Conservation (phyloP, 2,113 vertebrate genomes). For the Probosciger aterrimus region DNA sequence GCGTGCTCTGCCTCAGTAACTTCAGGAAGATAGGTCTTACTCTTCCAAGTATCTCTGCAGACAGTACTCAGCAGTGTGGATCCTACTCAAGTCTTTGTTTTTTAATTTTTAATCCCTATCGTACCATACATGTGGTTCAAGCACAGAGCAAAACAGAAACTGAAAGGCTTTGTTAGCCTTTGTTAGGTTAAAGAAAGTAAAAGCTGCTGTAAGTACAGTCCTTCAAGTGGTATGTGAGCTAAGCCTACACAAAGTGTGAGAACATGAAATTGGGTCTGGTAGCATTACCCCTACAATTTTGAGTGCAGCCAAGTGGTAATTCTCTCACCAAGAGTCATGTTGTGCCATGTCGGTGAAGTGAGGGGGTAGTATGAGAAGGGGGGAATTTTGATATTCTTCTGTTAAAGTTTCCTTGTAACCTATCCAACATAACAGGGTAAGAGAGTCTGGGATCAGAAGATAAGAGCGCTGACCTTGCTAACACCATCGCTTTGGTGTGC, state of each 20-base stretch:
- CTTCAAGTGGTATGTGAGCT: neutral
- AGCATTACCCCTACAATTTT: neutral
- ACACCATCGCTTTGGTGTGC: neutral
- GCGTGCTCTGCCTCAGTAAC: neutral
- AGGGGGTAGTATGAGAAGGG: neutral
- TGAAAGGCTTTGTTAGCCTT: neutral
- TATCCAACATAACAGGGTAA: neutral
- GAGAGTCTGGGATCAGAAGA: constrained; percentile 20
- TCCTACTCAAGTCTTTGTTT: neutral
- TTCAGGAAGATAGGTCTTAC: neutral
- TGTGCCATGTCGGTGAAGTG: neutral
- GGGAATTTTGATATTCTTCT: neutral
- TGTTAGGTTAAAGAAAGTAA: neutral
- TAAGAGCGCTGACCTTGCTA: neutral
- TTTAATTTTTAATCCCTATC: neutral
- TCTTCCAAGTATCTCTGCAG: neutral
- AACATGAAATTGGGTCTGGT: neutral
- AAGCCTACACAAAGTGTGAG: neutral
- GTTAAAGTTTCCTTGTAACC: neutral
- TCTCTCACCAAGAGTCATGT: neutral
- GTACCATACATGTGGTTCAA: neutral
- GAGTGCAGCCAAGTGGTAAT: neutral
- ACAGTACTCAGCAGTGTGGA: neutral
- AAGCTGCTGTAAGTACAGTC: neutral
- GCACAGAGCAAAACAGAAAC: neutral